Base-by-base conservation (phyloP, 2,113 vertebrate genomes). In the Actenoides hombroni region DNA sequence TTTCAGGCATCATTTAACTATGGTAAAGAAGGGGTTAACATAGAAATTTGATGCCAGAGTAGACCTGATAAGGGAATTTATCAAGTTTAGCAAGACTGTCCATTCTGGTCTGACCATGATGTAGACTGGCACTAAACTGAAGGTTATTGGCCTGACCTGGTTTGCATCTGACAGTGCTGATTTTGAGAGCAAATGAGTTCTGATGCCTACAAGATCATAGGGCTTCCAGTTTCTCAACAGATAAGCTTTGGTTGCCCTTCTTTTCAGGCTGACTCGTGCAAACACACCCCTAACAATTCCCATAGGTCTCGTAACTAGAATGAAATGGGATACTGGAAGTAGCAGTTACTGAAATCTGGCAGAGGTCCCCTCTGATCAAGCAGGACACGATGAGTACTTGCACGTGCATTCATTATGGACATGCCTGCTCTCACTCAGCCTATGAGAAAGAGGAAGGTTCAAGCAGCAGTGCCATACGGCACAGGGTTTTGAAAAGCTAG, bases 101-200 rank as follows among this genome's bases (percentile, higher is more conserved):
- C 44, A 40, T 70, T 85, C 83, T 68, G 63, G 24, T 48, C 64
- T 59, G 71, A 61, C 48, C 28, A 3, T 80, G 83, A 74, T 61
- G 33, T 40, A 60, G 63, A 31, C 56, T 83, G 25, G 23, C 29
- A 70, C 48, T 61, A 49, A 79, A 57, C 68, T 92, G 49, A 87
- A 96, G 94, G 83, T 95, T 94, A 92, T 94, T 90, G 88, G 87
- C 81, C 83, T 68, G 75, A 71, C 18, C 31, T 92, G 77, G 40
- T 95, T 88, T 95, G 83, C 69, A 46, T 63, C 33, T 94, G 68
- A 89, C 4, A 2, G 65, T n/a, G 39, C 42, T 35, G 65, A 64
- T 83, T 93, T 92, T 92, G 11, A 17, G 59, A 92, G 46, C 73
- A 95, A 74, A 76, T 13, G 44, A 40, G 26, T 39, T 44, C 67